Evolutionary conservation across 2,888 invertebrate species (phyloP).

Genomic region (Scotopteryx bipunctaria): DNA sequence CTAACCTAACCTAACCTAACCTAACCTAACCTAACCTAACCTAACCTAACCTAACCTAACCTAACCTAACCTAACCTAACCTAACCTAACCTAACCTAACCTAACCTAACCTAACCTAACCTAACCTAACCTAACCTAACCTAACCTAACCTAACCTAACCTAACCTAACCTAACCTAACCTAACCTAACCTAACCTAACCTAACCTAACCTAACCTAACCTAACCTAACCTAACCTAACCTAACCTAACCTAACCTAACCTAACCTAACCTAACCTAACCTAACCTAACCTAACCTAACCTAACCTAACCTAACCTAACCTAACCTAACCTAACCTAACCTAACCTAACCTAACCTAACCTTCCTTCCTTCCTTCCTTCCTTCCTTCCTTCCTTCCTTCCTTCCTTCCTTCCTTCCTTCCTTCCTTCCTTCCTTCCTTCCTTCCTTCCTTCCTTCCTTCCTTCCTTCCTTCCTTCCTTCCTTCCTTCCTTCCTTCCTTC

Average conservation of each 20-base stretch:
- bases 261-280: conserved; percentile 32
- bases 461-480: no score
- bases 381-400: conserved; percentile 2
- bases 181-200: conserved; percentile 30
- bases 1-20: conserved; percentile 30
- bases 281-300: conserved; percentile 31
- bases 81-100: conserved; percentile 31
- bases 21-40: conserved; percentile 29
- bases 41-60: conserved; percentile 29
- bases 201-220: conserved; percentile 33
- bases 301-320: conserved; percentile 32
- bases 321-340: conserved; percentile 32
- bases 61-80: conserved; percentile 30
- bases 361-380: conserved; percentile 30
- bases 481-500: no score
- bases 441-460: no score
- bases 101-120: conserved; percentile 28
- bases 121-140: conserved; percentile 29
- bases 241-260: conserved; percentile 33
- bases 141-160: conserved; percentile 30
- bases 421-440: not conserved
- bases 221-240: conserved; percentile 33
- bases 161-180: conserved; percentile 27
- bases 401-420: conserved; percentile 11
- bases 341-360: conserved; percentile 34